Percentiles rank a stretch among this genome's conserved stretches.
Conservation (phyloP, 2,797 vertebrate species). For the Odontamblyopus rebecca region DNA sequence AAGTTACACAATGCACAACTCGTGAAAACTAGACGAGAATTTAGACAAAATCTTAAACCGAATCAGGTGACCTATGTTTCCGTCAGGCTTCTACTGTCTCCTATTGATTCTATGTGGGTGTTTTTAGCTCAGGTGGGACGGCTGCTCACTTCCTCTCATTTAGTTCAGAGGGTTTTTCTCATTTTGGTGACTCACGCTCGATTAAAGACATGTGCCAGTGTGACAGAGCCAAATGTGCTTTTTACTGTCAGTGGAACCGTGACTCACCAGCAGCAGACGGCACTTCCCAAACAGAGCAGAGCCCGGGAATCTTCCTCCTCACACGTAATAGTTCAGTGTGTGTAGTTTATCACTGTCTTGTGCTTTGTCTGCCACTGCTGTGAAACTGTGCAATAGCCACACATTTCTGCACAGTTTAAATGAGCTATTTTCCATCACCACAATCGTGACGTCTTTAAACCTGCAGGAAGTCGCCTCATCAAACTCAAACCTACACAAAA, state of each 20-base stretch:
- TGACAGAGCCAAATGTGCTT: background rate
- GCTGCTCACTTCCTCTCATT: background rate
- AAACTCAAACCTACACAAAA: too few species aligned
- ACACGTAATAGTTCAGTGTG: too few species aligned
- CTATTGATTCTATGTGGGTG: background rate
- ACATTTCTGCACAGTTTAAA: too few species aligned
- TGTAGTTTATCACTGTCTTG: background rate
- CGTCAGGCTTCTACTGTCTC: background rate
- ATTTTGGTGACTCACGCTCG: constrained; percentile 1
- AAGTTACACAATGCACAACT: too few species aligned
- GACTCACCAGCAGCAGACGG: background rate
- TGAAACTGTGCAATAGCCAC: too few species aligned
- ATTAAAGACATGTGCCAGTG: background rate
- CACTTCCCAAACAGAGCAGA: background rate
- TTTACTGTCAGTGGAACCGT: background rate
- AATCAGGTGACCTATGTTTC: too few species aligned
- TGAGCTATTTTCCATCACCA: too few species aligned
- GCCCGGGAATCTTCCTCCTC: background rate
- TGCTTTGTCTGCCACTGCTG: background rate
- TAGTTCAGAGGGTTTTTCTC: background rate
- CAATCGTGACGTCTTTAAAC: too few species aligned
- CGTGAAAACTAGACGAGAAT: too few species aligned
- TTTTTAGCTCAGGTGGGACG: background rate
- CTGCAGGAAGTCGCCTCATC: too few species aligned
- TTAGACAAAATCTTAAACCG: too few species aligned